Conservation (phyloP, 2,888 invertebrate species). For the Lysandra coridon region DNA sequence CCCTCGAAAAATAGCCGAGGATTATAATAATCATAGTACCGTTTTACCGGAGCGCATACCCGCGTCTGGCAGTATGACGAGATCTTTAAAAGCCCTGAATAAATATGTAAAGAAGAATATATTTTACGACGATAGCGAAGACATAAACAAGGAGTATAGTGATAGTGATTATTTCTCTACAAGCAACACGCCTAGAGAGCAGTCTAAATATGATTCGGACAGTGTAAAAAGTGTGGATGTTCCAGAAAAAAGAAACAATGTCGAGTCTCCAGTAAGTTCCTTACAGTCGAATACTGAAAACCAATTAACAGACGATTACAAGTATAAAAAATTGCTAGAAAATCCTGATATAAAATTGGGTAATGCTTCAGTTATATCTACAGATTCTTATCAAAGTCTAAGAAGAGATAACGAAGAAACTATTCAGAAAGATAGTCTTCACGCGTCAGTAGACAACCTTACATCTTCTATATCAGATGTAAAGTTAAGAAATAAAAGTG, state of each 20-base stretch:
- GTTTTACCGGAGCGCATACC: constrained; percentile 57
- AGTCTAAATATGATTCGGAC: constrained; percentile 64
- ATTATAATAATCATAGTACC: constrained; percentile 52
- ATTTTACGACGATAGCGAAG: constrained; percentile 60
- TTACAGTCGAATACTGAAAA: constrained; percentile 34
- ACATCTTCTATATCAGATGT: not conserved
- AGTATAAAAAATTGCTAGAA: constrained; percentile 57
- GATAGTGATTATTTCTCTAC: constrained; percentile 71
- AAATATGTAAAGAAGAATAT: constrained; percentile 72
- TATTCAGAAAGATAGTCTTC: constrained; percentile 10
- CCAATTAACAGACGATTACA: constrained; percentile 65
- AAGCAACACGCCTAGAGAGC: constrained; percentile 69
- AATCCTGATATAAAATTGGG: constrained; percentile 38
- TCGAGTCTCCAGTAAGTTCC: constrained; percentile 19
- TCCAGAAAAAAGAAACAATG: constrained; percentile 26
- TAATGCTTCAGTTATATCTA: not conserved
- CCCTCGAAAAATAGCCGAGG: constrained; percentile 42
- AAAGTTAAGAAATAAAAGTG: constrained; percentile 15
- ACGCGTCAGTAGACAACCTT: constrained; percentile 23
- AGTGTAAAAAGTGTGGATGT: constrained; percentile 60
- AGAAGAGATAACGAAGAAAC: constrained; percentile 10
- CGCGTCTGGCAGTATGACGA: constrained; percentile 61
- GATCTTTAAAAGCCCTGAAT: constrained; percentile 68
- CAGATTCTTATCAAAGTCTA: not conserved
- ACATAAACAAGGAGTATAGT: constrained; percentile 44